Percentiles rank a stretch among this genome's conserved stretches.
These are phyloP conservation scores for Ophion obscuratus DNA, from an alignment of 2,888 invertebrate species.

Conservation along the genomic window DNA sequence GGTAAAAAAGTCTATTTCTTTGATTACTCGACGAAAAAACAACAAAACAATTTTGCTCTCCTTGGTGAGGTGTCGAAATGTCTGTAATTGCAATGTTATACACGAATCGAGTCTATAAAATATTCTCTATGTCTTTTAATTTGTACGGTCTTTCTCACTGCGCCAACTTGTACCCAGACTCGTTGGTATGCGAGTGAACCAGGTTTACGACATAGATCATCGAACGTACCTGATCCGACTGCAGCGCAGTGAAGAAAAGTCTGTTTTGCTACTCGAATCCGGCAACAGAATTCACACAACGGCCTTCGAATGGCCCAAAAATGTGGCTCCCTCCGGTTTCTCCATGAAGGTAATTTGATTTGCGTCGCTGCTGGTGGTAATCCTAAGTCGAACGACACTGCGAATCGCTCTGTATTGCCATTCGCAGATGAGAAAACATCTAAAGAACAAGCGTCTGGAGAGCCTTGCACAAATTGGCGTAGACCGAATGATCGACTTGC, in stretches of 20 bases:
- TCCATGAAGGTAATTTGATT: slow-evolving; percentile 95
- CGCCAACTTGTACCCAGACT: slow-evolving; percentile 85
- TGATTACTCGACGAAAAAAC: neutral
- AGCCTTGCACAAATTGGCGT: slow-evolving; percentile 93
- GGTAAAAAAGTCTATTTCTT: slow-evolving; percentile 85
- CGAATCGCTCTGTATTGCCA: slow-evolving; percentile 29
- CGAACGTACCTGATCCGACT: slow-evolving; percentile 97
- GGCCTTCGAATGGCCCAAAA: slow-evolving; percentile 99
- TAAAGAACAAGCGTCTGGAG: slow-evolving; percentile 97
- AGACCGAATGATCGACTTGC: slow-evolving; percentile 97
- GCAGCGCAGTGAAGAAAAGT: slow-evolving; percentile 94
- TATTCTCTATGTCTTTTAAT: too few species aligned
- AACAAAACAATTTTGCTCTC: neutral
- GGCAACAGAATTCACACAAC: slow-evolving; percentile 97
- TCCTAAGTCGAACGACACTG: neutral
- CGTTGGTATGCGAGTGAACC: slow-evolving; percentile 96
- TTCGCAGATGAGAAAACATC: slow-evolving; percentile 95
- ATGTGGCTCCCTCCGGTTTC: slow-evolving; percentile 96
- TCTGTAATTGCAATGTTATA: neutral
- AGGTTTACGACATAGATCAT: slow-evolving; percentile 98
- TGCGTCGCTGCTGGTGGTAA: neutral
- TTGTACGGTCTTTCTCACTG: too few species aligned
- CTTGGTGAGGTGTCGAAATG: slow-evolving; percentile 1
- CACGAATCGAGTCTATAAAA: too few species aligned
- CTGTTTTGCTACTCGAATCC: slow-evolving; percentile 95